Percentiles rank a stretch among this genome's conserved stretches.
Evolutionary conservation across 2,797 vertebrate genomes (phyloP).

Genomic region (Rhinichthys osculus): DNA sequence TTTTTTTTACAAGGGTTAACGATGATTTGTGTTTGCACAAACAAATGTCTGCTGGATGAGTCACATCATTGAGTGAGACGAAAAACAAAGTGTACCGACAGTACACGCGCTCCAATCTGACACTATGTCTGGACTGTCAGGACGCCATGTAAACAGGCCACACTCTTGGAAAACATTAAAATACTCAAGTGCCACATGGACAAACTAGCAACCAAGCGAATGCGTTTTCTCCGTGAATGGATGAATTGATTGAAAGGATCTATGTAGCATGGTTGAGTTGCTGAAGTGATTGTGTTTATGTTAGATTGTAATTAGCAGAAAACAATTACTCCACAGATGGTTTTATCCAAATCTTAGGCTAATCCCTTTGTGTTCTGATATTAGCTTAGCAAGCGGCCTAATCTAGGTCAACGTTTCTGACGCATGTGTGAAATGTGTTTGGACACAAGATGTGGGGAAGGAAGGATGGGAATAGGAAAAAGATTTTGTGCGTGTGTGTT

Average conservation of each 20-base stretch:
- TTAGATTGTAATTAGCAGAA: constrained; percentile 76
- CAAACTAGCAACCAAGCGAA: background rate
- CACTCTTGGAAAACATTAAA: constrained; percentile 17
- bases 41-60: constrained; percentile 42
- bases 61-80: constrained; percentile 16
- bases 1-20: constrained; percentile 34
- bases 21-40: constrained; percentile 32
- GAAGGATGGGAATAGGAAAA: constrained; percentile 54
- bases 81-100: constrained; percentile 17
- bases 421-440: constrained; percentile 62
- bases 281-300: constrained; percentile 60
- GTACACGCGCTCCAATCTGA: constrained; percentile 8
- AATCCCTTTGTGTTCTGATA: constrained; percentile 78
- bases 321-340: constrained; percentile 70
- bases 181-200: background rate
- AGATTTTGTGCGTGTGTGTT: background rate
- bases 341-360: constrained; percentile 78
- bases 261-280: background rate
- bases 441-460: constrained; percentile 44
- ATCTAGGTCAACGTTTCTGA: constrained; percentile 77
- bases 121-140: constrained; percentile 27
- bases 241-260: constrained; percentile 11
- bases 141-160: constrained; percentile 24
- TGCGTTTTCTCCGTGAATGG: background rate
- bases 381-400: constrained; percentile 76